Conservation (phyloP, 1,140 invertebrate species). For the Luehdorfia chinensis region DNA sequence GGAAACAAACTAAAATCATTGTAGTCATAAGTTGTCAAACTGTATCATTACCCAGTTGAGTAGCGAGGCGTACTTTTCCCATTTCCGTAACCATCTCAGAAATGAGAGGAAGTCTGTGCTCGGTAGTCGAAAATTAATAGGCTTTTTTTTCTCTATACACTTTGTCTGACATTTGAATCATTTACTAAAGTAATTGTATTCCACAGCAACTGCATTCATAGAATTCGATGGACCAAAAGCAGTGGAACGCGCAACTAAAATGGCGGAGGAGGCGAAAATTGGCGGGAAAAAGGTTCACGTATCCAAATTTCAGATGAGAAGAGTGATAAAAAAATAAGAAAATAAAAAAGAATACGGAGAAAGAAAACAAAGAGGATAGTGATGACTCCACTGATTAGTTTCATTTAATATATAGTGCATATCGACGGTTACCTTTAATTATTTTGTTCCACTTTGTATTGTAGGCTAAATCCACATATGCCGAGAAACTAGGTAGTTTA, state of each 20-base stretch:
- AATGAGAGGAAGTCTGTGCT: no score
- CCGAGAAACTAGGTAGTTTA: no score
- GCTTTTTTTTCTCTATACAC: no score
- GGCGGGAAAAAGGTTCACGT: conserved; percentile 48
- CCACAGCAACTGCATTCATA: conserved; percentile 54
- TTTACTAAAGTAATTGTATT: no score
- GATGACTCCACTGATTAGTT: conserved; percentile 32
- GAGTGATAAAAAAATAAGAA: conserved; percentile 22
- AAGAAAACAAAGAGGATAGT: conserved; percentile 21
- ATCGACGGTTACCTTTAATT: background rate
- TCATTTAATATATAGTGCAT: background rate
- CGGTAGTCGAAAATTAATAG: no score
- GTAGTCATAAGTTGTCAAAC: no score
- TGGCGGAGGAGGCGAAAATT: conserved; percentile 33
- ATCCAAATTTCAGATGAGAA: conserved; percentile 34
- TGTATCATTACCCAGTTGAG: no score
- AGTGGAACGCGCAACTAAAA: conserved; percentile 37
- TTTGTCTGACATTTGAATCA: no score
- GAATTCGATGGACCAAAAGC: conserved; percentile 52
- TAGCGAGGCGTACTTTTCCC: no score
- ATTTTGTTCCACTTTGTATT: background rate
- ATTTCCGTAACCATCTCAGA: no score
- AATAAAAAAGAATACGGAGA: conserved; percentile 11
- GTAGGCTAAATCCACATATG: no score
- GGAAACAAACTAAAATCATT: no score